A percentile compares a stretch with the other conserved stretches of the same genome.
These are phyloP conservation scores for Delphinapterus leucas DNA, from an alignment of 2,113 vertebrate genomes.

Conservation along the genomic window DNA sequence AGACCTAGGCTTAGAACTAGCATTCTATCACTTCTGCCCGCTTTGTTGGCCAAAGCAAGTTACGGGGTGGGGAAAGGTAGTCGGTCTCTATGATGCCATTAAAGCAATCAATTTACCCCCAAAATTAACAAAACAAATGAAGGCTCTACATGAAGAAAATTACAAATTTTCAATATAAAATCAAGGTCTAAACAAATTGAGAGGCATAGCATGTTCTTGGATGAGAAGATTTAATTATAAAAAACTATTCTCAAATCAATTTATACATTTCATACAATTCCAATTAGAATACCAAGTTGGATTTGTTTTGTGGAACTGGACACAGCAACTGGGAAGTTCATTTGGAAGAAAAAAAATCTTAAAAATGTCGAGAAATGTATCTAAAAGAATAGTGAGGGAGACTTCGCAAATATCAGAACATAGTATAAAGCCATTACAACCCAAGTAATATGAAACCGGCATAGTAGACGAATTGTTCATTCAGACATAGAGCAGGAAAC, in stretches of 20 bases:
- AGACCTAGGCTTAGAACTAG: neutral
- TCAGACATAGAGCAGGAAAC: neutral
- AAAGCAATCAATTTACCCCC: neutral
- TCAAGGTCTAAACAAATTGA: neutral
- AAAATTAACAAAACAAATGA: neutral
- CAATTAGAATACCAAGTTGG: neutral
- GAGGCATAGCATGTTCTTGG: neutral
- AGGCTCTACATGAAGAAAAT: neutral
- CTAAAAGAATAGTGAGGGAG: neutral
- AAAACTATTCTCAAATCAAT: neutral
- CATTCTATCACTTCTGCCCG: neutral
- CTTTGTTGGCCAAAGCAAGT: conserved; percentile 13
- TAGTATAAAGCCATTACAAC: neutral
- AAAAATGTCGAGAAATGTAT: neutral
- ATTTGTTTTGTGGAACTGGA: neutral
- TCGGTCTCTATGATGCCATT: neutral
- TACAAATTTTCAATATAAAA: neutral
- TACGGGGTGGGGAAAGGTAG: neutral
- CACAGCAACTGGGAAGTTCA: neutral
- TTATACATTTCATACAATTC: neutral
- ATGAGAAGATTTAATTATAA: neutral
- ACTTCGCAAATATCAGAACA: neutral
- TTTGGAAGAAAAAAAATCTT: neutral
- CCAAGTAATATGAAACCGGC: neutral
- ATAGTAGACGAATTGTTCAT: neutral